A percentile compares a stretch with the other conserved stretches of the same genome.
Evolutionary conservation across 2,113 vertebrate genomes (phyloP).

Genomic region (Festucalex cinctus): DNA sequence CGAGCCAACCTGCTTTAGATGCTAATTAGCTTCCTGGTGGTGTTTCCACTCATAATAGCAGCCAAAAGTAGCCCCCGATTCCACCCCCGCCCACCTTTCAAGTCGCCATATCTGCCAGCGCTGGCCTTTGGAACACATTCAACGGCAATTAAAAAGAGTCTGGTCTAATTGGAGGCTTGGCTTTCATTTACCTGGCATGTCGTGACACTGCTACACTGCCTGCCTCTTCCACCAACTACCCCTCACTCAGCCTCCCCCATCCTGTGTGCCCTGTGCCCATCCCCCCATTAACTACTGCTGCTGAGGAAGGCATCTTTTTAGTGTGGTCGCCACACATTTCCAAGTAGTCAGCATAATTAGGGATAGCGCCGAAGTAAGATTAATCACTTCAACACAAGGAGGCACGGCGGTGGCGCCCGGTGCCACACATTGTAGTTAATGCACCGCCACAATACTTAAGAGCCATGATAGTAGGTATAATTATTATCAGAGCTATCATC

Average conservation of each 20-base stretch:
- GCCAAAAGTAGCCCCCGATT: slow-evolving; percentile 14
- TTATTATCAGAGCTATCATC: slow-evolving; percentile 8
- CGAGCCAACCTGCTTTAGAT: slow-evolving; percentile 70
- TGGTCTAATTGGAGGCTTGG: slow-evolving; percentile 70
- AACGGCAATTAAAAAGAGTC: slow-evolving; percentile 70
- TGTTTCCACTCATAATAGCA: slow-evolving; percentile 17
- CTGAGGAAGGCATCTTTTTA: slow-evolving; percentile 62
- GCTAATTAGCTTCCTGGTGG: slow-evolving; percentile 66
- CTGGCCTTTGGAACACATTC: slow-evolving; percentile 66
- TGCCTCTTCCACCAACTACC: slow-evolving; percentile 47
- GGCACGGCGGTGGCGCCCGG: slow-evolving; percentile 12
- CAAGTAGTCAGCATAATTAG: slow-evolving; percentile 65
- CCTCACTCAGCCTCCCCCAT: slow-evolving; percentile 35
- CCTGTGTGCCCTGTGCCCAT: slow-evolving; percentile 38
- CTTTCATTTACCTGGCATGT: slow-evolving; percentile 69
- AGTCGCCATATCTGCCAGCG: slow-evolving; percentile 44
- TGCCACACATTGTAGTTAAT: slow-evolving; percentile 52
- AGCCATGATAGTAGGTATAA: slow-evolving; percentile 15
- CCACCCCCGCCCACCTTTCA: background rate
- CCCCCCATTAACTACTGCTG: slow-evolving; percentile 35
- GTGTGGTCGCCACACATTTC: slow-evolving; percentile 39
- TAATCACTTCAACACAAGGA: slow-evolving; percentile 54
- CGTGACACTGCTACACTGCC: slow-evolving; percentile 51
- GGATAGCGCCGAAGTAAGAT: slow-evolving; percentile 63
- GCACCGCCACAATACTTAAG: slow-evolving; percentile 6